Base-by-base conservation (phyloP, 2,113 vertebrate species). In the Chaetops frenatus region DNA sequence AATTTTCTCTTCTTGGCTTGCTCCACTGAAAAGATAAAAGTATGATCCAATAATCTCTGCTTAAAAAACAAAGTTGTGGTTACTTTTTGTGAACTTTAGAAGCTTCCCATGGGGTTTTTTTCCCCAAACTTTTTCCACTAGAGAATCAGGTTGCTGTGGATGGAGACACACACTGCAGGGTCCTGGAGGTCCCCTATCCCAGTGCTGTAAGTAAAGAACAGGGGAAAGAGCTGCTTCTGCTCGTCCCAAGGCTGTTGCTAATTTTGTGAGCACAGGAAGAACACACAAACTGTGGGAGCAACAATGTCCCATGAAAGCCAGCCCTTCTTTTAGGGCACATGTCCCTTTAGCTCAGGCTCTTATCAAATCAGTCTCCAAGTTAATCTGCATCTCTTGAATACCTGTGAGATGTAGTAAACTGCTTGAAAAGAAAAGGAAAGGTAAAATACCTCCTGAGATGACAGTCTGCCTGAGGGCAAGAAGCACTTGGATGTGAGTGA, bases 271-370 rank as follows among this genome's bases (percentile, higher is more conserved):
- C n/a, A 16, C 36, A n/a, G 44, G 24, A 61, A 8, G 22, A 53
- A 14, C 1, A 4, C 4, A 2, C 5, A 29, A 7, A 17, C 0
- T 48, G 0, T 44, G 51, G 35, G 31, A 64, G 8, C 33, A 48
- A 11, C 47, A 11, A 35, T 14, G 35, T 56, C 27, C 61, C 33
- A 3, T 11, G 8, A 17, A 66, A 81, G 14, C 20, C 53, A 77
- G 4, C 21, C 42, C 28, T n/a, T 60, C 48, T 73, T 33, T 50
- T 10, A 65, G 50, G 23, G 3, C 1, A 2, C 9, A 0, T 2
- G 18, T 40, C 36, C 44, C 23, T 15, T 50, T 50, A 29, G 11
- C 56, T 80, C 25, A 57, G 9, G 44, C 16, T 35, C 40, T 58
- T 73, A 38, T 2, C 38, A 35, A 78, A 17, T 12, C 50, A 13